Evolutionary conservation across 1,140 invertebrate genomes (phyloP).

Genomic region (Oreohelix idahoensis): DNA sequence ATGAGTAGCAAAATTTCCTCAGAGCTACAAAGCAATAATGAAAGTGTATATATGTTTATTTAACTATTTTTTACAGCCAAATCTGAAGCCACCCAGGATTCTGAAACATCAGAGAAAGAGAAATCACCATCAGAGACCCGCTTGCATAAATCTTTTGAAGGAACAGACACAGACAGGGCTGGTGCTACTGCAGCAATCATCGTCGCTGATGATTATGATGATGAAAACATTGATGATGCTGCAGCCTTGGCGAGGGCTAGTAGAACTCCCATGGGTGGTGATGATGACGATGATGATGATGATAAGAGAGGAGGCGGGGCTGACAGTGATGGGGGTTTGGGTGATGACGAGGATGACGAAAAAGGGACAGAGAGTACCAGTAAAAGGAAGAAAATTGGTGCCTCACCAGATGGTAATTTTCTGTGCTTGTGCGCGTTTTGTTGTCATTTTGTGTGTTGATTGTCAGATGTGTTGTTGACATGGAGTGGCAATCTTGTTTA

Average conservation of each 20-base stretch:
- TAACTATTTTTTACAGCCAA: neutral
- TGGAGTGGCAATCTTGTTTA: neutral
- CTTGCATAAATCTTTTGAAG: slow-evolving; percentile 26
- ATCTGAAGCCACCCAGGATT: slow-evolving; percentile 14
- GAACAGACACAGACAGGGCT: slow-evolving; percentile 38
- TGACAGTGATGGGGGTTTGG: slow-evolving; percentile 20
- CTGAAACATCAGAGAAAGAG: slow-evolving; percentile 7
- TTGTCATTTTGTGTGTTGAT: neutral
- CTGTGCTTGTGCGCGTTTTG: neutral
- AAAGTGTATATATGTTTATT: no score
- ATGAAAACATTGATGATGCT: slow-evolving; percentile 37
- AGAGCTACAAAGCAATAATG: no score
- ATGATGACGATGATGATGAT: slow-evolving; percentile 40
- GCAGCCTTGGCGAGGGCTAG: slow-evolving; percentile 4
- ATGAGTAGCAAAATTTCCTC: no score
- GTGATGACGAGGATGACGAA: slow-evolving; percentile 43
- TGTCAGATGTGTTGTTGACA: no score
- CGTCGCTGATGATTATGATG: slow-evolving; percentile 18
- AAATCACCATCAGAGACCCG: neutral
- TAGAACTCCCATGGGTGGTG: slow-evolving; percentile 1
- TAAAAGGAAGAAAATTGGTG: slow-evolving; percentile 32
- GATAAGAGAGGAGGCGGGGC: slow-evolving; percentile 30
- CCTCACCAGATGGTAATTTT: slow-evolving; percentile 30
- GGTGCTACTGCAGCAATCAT: neutral
- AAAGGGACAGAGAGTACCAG: slow-evolving; percentile 4